phyloP scores from a whole-genome alignment of 2,888 invertebrate species.

The Geophilus truncorum region DNA sequence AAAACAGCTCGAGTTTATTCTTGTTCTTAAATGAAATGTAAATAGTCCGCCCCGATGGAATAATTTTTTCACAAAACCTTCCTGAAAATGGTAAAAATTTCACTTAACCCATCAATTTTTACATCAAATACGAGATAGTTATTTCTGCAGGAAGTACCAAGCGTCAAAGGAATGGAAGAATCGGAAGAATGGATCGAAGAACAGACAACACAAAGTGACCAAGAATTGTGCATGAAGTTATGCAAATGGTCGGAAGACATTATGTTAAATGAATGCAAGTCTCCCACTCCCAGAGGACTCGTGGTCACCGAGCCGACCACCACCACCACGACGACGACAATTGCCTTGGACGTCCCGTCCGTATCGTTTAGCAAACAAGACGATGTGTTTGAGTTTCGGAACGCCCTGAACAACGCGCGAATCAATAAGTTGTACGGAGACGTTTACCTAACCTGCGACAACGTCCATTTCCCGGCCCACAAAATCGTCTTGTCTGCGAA shows the following conservation, averaged over 20 bases:
- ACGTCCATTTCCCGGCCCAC: constrained; percentile 6
- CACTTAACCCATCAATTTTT: not conserved
- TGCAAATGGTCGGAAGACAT: not conserved
- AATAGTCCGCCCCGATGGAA: not conserved
- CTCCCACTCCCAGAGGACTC: not conserved
- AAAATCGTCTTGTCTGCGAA: not conserved
- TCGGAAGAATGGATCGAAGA: not conserved
- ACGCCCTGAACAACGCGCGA: not conserved
- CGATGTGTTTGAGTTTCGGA: not conserved
- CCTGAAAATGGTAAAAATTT: not conserved
- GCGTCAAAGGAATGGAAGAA: not conserved
- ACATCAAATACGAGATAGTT: too few relatives aligned
- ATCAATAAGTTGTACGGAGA: not conserved
- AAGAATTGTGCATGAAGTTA: not conserved
- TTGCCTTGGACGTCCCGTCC: not conserved
- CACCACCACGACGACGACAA: not conserved
- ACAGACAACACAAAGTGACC: not conserved
- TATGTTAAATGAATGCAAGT: not conserved
- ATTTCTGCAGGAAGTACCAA: not conserved
- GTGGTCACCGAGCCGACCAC: not conserved
- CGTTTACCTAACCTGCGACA: not conserved
- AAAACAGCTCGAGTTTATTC: too few relatives aligned
- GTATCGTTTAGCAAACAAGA: not conserved
- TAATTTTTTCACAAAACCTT: not conserved
- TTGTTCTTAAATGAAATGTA: not conserved